phyloP scores from a whole-genome alignment of 1,140 invertebrate genomes.

The Sarcophaga peregrina region DNA sequence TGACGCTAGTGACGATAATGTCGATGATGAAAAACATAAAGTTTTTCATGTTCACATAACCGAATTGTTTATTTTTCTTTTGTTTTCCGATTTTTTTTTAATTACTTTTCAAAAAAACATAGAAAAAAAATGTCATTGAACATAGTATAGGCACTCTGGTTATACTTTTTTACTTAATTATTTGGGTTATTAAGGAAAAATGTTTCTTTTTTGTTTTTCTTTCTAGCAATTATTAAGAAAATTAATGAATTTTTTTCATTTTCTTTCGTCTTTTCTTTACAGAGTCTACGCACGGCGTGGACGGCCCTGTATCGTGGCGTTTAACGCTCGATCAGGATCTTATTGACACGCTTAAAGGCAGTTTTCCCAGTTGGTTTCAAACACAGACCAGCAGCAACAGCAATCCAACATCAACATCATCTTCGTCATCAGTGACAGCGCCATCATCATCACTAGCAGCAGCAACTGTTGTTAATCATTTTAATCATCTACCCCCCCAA shows the following conservation, averaged over 20 bases:
- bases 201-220: no score
- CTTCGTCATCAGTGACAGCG: background rate
- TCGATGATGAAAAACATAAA: no score
- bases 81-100: no score
- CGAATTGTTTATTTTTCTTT: no score
- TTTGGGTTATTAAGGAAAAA: no score
- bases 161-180: no score
- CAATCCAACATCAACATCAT: background rate
- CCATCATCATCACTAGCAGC: background rate
- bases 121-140: no score
- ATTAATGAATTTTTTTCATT: background rate
- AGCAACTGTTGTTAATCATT: slow-evolving; percentile 39
- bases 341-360: slow-evolving; percentile 87
- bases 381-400: slow-evolving; percentile 44
- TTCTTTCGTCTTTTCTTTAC: slow-evolving; percentile 62
- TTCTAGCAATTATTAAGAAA: no score
- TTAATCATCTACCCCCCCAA: slow-evolving; percentile 53
- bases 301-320: slow-evolving; percentile 85
- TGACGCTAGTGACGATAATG: no score
- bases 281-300: slow-evolving; percentile 85
- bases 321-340: slow-evolving; percentile 90
- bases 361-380: slow-evolving; percentile 93
- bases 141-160: no score
- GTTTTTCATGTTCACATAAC: no score
- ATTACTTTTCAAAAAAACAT: no score